Evolutionary conservation across 37 sponge, comb jelly and placozoan genomes (phyloP), one percentile per base, ranked within the genome.

Genomic region (Haliclona indistincta): DNA sequence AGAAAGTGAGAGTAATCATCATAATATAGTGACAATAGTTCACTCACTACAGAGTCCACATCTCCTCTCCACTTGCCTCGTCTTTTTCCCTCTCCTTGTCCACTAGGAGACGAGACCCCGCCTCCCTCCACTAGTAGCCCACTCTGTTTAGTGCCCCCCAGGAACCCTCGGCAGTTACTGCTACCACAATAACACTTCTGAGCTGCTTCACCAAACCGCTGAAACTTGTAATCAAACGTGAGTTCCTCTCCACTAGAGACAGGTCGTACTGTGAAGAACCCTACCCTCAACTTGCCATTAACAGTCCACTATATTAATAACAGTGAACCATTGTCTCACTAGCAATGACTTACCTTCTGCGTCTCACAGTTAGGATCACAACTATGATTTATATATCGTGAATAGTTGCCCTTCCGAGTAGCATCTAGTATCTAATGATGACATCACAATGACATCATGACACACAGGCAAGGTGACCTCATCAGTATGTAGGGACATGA

Each of bases 281-380:
- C 99, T 25, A 98, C 83, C 22, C 99, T 84, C 64, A 98, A 75
- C 29, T 56, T 56, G 0, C 99, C 99, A 78, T 81, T 79, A 22
- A 98, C 99, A 2, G 94, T 95, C 99, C 99, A 98, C 94, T 95
- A 65, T 15, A 61, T 34, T 25, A 35, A 39, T 0, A 44, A 77
- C 5, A 64, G 17, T 25, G 62, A 69, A 52, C 62, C 65, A 2
- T 7, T 51, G 17, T 51, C 45, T 32, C 26, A 13, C 29, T 23
- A n/a, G 15, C 64, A 8, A 40, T 41, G 17, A 7, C 78, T 56
- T 26, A 89, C 91, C 89, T 98, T 98, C 67, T 98, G 99, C n/a
- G 99, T 98, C 79, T 95, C 99, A 70, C 91, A 95, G 80, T 95
- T 95, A 8, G 99, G 99, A 8, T 98, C 99, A 85, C 99, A 98